Base-by-base conservation (phyloP, 2,113 vertebrate species). In the Carassius gibelio region DNA sequence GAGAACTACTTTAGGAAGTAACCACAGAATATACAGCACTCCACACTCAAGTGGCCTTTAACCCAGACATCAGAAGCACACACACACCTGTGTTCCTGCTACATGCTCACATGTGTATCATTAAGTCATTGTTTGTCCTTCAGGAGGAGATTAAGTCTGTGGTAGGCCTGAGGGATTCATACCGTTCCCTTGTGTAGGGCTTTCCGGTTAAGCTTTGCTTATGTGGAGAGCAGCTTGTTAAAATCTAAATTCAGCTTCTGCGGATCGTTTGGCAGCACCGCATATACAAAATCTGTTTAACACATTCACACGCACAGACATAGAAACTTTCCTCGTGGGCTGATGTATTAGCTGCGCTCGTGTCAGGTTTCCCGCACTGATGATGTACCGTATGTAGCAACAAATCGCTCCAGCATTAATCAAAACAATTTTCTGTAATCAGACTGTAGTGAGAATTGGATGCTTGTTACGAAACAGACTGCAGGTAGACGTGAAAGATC, bases 191-290 rank as follows among this genome's bases (percentile, higher is more conserved):
- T 79, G 57, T 79, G 76, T 42, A 23, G 11, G 21, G 76, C 4
- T 79, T 61, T 79, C 55, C 5, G 57, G 30, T 79, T 79, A 42
- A 79, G 57, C 34, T 79, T 76, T 61, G 76, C 76, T 79, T 79
- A 42, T 11, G 34, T 79, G 52, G 55, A 61, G 76, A 77, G 30
- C 52, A 57, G 38, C 57, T 57, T 80, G 77, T 80, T 80, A 48
- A 80, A 80, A 80, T 80, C 77, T 80, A 80, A 80, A 80, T 80
- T 64, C 77, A 38, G 21, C 77, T 80, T 80, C 59, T 48, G 77
- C 59, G 23, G n/a, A 80, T 48, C 6, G 8, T 48, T 80, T 84
- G 71, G 82, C 55, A 62, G 14, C 15, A 14, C 38, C 48, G 21
- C 10, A 7, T 30, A 15, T 30, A 45, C 52, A 80, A 48, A 61